These are phyloP conservation scores for Varecia variegata DNA, from an alignment of 2,797 vertebrate genomes.

Conservation along the genomic window DNA sequence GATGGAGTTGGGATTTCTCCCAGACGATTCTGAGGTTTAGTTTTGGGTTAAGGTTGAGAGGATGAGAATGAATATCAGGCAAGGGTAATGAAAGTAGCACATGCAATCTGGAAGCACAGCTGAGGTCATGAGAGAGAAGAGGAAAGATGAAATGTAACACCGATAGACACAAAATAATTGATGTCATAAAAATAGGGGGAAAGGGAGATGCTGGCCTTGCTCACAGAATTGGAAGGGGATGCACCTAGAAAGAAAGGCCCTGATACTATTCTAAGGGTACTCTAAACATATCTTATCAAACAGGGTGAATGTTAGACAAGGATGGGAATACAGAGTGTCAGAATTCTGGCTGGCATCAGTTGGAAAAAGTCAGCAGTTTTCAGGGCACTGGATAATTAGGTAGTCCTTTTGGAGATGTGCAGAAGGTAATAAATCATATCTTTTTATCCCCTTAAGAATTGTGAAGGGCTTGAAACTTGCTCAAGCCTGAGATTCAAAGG, in stretches of 20 bases:
- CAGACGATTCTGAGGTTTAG: background rate
- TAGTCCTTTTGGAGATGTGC: background rate
- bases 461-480: background rate
- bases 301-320: background rate
- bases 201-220: background rate
- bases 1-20: background rate
- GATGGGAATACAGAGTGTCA: background rate
- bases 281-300: background rate
- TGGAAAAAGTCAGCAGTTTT: background rate
- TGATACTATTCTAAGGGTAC: background rate
- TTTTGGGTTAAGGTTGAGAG: background rate
- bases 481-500: background rate
- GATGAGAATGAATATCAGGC: background rate
- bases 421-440: background rate
- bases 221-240: background rate
- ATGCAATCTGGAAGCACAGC: background rate
- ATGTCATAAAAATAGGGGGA: background rate
- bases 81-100: background rate
- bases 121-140: background rate
- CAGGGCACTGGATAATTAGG: too few species aligned
- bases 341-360: background rate
- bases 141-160: background rate
- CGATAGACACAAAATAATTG: background rate
- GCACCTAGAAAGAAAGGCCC: background rate
- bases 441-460: background rate